Conservation (phyloP, 2,797 vertebrate genomes). For the Crenuchus spilurus region DNA sequence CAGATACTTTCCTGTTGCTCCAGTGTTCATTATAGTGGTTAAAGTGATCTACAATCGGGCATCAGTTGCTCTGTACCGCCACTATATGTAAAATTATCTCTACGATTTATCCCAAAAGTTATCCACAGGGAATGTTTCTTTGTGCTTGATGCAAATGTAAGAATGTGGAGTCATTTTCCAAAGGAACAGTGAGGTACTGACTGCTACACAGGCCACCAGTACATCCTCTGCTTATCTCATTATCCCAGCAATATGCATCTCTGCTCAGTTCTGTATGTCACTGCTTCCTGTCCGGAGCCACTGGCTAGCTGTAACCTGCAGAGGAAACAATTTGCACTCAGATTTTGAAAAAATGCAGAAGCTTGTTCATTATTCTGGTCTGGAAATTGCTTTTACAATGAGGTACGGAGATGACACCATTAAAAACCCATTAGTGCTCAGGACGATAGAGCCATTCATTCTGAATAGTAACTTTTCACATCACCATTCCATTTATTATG, state of each 20-base stretch:
- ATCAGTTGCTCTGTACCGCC: no score
- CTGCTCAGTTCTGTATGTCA: conserved; percentile 28
- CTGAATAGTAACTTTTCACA: background rate
- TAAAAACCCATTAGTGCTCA: conserved; percentile 21
- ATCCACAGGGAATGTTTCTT: no score
- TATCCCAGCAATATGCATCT: conserved; percentile 11
- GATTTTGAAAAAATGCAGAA: background rate
- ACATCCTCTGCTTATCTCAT: conserved; percentile 40
- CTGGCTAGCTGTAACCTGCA: background rate
- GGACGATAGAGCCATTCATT: background rate
- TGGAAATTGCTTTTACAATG: background rate
- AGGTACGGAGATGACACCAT: background rate
- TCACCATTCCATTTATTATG: background rate
- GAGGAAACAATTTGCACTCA: background rate
- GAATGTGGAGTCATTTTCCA: no score
- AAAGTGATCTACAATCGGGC: no score
- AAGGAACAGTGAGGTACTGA: background rate
- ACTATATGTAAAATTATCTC: no score
- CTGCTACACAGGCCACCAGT: background rate
- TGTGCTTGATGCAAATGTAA: no score
- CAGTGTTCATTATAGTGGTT: no score
- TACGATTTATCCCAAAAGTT: no score
- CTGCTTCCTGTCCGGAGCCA: background rate
- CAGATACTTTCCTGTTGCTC: no score
- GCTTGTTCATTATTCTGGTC: background rate